Evolutionary conservation across 1,140 invertebrate species (phyloP), one percentile per base, ranked within the genome.

Genomic region (Phortica variegata): DNA sequence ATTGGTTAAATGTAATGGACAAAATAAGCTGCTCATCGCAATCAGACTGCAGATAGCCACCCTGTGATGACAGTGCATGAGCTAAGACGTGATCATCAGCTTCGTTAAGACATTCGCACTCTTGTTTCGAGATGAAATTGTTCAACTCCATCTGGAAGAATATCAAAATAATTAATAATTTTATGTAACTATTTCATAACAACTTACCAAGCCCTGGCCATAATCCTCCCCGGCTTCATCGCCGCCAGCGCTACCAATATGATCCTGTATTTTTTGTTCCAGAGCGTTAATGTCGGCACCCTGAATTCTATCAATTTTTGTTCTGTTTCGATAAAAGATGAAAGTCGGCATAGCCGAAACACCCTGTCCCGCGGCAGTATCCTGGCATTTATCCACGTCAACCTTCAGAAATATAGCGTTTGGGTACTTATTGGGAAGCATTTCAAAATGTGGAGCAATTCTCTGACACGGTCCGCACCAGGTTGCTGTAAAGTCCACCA

Each of bases 311-410:
- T 89, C 90, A 58, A 96, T 78, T 78, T 88, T 89, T n/a, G 82
- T 81, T 75, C 86, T 84, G 73, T 95, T 97, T 52, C 87, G 85
- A 73, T 93, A 97, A 66, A 98, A 95, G 51, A 96, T 88, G 73
- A 99, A 99, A 5, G 97, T 99, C 6, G 97, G 97, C 93, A 99
- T 98, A 2, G 93, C 91, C 51, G 84, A 87, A 13, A 99, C 89
- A 33, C 90, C 90, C 73, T 97, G 87, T 16, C 79, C 79, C 17
- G 85, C 82, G 2, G 95, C 92, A 20, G 90, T 91, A 65, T 93
- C 91, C 37, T 85, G 84, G 63, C 91, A 93, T 65, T 87, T 85
- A 68, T 95, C 90, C 17, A 95, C 93, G 79, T 98, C 95, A 2
- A 98, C 89, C 80, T 98, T 97, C 0, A 98, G 77, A 75, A 99